These are phyloP conservation scores for Python bivittatus DNA, from an alignment of 2,113 vertebrate species.

Conservation along the genomic window DNA sequence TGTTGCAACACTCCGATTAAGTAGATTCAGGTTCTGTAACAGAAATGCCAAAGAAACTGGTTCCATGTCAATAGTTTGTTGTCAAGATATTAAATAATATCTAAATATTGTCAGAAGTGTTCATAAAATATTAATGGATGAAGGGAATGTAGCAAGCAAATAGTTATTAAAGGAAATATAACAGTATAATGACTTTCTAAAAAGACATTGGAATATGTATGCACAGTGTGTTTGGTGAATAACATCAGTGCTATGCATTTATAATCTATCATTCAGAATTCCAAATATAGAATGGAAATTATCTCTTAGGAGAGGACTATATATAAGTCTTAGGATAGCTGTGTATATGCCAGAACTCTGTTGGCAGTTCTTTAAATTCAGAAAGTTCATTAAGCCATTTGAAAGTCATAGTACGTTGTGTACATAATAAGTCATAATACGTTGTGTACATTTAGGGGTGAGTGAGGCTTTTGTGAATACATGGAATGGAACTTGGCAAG, in stretches of 20 bases:
- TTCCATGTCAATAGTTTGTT: background rate
- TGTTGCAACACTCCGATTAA: conserved; percentile 8
- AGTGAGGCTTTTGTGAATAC: background rate
- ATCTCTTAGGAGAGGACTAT: background rate
- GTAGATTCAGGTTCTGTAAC: background rate
- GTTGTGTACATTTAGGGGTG: too few relatives aligned
- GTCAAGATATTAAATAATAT: background rate
- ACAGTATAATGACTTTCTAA: background rate
- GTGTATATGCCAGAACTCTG: background rate
- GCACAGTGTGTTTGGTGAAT: background rate
- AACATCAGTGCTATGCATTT: background rate
- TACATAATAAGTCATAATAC: background rate
- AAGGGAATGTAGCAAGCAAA: background rate
- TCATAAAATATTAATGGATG: background rate
- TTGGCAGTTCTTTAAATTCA: background rate
- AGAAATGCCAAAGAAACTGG: background rate
- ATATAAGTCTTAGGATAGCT: background rate
- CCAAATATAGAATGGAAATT: background rate
- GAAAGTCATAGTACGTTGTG: background rate
- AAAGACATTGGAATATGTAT: background rate
- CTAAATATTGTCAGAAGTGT: background rate
- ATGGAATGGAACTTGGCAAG: background rate
- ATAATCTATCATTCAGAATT: background rate
- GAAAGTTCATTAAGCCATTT: background rate
- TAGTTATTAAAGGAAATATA: background rate